phyloP scores from a whole-genome alignment of 2,797 vertebrate genomes.

The Ceryle rudis region DNA sequence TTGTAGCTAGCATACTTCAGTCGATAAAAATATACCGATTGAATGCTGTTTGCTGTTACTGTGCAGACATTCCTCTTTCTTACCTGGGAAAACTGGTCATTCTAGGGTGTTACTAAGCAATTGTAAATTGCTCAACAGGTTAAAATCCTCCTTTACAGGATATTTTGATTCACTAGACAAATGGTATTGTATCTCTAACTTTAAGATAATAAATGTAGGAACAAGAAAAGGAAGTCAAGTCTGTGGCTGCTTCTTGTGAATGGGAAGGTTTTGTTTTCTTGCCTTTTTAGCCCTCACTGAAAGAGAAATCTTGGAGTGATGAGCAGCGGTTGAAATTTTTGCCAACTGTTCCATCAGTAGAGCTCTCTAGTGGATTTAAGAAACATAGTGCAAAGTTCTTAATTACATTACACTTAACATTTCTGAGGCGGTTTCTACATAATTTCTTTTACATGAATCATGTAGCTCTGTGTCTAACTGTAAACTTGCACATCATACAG shows the following conservation, averaged over 20 bases:
- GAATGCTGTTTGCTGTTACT: neutral
- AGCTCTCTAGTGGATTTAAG: neutral
- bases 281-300: neutral
- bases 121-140: neutral
- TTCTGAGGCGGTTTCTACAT: neutral
- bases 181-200: neutral
- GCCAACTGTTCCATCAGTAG: neutral
- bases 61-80: neutral
- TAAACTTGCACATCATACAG: constrained; percentile 3
- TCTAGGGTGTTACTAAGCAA: neutral
- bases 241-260: neutral
- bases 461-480: constrained; percentile 22
- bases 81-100: neutral
- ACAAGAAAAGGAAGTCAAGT: neutral
- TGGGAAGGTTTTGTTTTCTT: neutral
- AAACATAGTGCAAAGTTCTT: neutral
- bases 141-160: neutral
- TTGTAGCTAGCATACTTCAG: neutral
- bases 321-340: neutral
- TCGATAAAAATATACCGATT: rapidly evolving
- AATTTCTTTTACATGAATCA: constrained; percentile 25
- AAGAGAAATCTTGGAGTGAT: neutral
- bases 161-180: neutral
- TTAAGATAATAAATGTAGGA: neutral
- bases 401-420: neutral